These are phyloP conservation scores for Palythoa grandis DNA, from an alignment of 92 coral and sea anemone species.

Conservation along the genomic window DNA sequence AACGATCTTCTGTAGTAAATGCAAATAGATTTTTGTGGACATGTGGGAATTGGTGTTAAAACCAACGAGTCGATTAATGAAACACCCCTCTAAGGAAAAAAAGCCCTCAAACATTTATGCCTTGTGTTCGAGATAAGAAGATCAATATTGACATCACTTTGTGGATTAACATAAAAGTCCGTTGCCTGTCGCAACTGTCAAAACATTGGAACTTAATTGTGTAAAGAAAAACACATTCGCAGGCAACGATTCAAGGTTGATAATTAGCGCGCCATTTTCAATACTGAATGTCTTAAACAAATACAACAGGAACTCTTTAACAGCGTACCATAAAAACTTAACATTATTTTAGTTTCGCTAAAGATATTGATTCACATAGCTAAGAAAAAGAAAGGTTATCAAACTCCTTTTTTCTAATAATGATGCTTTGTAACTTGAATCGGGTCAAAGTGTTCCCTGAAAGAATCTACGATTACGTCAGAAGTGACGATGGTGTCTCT, in stretches of 20 bases:
- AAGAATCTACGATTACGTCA: background rate
- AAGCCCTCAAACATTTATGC: background rate
- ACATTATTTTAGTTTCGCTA: too few species aligned
- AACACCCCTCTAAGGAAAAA: conserved; percentile 8
- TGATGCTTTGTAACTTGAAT: background rate
- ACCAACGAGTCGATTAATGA: conserved; percentile 1
- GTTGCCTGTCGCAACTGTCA: conserved; percentile 33
- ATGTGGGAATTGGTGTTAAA: background rate
- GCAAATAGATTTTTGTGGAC: background rate
- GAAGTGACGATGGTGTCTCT: background rate
- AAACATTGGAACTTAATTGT: conserved; percentile 11
- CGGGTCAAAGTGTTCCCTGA: background rate
- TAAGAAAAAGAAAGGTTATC: background rate
- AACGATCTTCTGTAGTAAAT: too few species aligned
- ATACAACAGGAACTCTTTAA: too few species aligned
- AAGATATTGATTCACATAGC: background rate
- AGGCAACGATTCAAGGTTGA: background rate
- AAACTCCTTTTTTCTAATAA: background rate
- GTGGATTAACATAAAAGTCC: background rate
- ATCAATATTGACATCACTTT: conserved; percentile 14
- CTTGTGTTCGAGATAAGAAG: conserved; percentile 32
- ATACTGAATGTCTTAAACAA: background rate
- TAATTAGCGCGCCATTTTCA: background rate
- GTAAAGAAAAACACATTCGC: background rate
- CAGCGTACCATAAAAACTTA: too few species aligned